These are phyloP conservation scores for Oxytorus armatus DNA, from an alignment of 2,888 invertebrate species.

Conservation along the genomic window DNA sequence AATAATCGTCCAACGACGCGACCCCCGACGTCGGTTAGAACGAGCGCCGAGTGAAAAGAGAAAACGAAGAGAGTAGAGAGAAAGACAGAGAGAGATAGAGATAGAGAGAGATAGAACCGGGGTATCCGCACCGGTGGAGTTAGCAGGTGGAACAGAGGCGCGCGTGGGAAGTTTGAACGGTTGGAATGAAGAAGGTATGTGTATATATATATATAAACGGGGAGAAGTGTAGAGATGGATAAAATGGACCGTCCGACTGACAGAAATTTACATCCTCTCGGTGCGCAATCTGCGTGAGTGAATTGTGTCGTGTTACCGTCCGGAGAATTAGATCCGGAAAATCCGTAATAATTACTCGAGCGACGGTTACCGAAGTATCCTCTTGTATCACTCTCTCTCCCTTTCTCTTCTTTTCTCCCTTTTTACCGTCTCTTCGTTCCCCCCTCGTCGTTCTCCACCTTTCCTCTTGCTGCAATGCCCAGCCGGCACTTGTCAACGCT, in stretches of 20 bases:
- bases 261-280: conserved; percentile 83
- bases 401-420: conserved; percentile 13
- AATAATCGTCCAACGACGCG: conserved; percentile 79
- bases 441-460: conserved; percentile 53
- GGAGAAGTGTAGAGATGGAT: conserved; percentile 69
- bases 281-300: conserved; percentile 84
- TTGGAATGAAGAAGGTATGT: conserved; percentile 34
- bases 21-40: conserved; percentile 53
- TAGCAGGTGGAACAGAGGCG: conserved; percentile 78
- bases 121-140: conserved; percentile 70
- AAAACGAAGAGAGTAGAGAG: conserved; percentile 36
- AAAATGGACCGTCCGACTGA: conserved; percentile 83
- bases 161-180: conserved; percentile 25
- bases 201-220: neutral
- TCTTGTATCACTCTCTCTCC: conserved; percentile 62
- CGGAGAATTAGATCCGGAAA: conserved; percentile 84
- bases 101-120: conserved; percentile 26
- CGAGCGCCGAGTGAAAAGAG: conserved; percentile 37
- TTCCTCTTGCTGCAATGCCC: conserved; percentile 10
- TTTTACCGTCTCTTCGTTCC: conserved; percentile 49
- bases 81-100: conserved; percentile 15
- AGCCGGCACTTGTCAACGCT: conserved; percentile 56
- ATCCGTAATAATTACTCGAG: conserved; percentile 84
- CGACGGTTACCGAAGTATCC: conserved; percentile 79
- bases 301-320: conserved; percentile 84